Percentiles rank a stretch among this genome's conserved stretches.
Conservation (phyloP, 2,113 vertebrate genomes). For the Dicaeum eximium region DNA sequence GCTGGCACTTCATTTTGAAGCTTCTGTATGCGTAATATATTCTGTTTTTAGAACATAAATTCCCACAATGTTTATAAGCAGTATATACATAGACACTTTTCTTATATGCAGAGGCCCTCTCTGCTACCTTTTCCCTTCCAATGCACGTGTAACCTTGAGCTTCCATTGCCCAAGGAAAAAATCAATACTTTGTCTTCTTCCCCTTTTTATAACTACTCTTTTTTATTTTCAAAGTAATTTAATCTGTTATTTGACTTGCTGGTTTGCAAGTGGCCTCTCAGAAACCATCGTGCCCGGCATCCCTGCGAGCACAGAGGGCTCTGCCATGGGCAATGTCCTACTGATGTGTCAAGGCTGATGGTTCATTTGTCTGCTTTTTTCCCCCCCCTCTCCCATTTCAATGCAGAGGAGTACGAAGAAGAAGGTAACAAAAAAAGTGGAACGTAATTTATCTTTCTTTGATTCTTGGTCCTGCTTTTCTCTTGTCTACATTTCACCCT, state of each 20-base stretch:
- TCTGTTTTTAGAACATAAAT: not conserved
- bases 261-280: not conserved
- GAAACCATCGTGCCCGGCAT: not conserved
- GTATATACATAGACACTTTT: not conserved
- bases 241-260: not conserved
- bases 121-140: not conserved
- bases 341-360: not conserved
- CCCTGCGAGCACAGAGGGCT: not conserved
- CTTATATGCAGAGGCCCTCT: not conserved
- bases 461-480: not conserved
- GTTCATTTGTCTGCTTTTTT: conserved; percentile 32
- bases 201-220: not conserved
- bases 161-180: not conserved
- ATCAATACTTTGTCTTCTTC: not conserved
- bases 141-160: rapidly evolving
- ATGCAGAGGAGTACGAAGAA: conserved; percentile 83
- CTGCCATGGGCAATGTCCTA: not conserved
- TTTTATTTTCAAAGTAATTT: not conserved
- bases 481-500: conserved; percentile 40
- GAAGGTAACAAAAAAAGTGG: conserved; percentile 83
- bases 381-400: not conserved
- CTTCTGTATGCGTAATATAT: not conserved
- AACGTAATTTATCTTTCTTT: conserved; percentile 26
- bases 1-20: not conserved
- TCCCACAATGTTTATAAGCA: not conserved